Conservation (phyloP, 2,797 vertebrate genomes). For the Scleropages formosus region DNA sequence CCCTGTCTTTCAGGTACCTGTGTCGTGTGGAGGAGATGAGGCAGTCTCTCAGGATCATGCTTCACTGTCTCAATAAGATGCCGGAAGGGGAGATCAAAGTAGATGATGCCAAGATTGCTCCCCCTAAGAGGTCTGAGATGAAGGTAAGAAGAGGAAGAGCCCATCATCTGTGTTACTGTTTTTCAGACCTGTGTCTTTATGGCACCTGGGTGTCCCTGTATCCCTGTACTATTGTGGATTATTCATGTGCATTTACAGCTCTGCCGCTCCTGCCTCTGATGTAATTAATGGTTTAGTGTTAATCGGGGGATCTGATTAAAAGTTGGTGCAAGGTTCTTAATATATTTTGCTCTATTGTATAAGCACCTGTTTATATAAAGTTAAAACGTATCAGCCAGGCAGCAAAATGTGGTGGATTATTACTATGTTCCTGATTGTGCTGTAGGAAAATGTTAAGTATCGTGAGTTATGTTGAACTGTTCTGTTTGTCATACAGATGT, state of each 20-base stretch:
- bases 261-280: no score
- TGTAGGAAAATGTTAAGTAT: background rate
- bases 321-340: no score
- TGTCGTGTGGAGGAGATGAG: constrained; percentile 94
- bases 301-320: no score
- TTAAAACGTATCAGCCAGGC: no score
- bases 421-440: background rate
- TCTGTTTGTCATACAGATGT: constrained; percentile 15
- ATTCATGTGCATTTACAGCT: background rate
- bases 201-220: no score
- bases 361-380: no score
- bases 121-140: constrained; percentile 93
- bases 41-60: constrained; percentile 86
- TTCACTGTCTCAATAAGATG: constrained; percentile 91
- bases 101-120: constrained; percentile 91
- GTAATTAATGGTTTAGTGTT: no score
- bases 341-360: no score
- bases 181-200: background rate
- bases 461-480: background rate
- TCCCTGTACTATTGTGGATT: background rate
- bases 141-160: constrained; percentile 72
- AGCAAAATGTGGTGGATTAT: background rate
- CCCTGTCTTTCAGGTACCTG: constrained; percentile 74
- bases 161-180: background rate
- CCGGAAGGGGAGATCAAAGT: constrained; percentile 92